Evolutionary conservation across 2,113 vertebrate species (phyloP), one percentile per base, ranked within the genome.

Genomic region (Pedetes capensis): DNA sequence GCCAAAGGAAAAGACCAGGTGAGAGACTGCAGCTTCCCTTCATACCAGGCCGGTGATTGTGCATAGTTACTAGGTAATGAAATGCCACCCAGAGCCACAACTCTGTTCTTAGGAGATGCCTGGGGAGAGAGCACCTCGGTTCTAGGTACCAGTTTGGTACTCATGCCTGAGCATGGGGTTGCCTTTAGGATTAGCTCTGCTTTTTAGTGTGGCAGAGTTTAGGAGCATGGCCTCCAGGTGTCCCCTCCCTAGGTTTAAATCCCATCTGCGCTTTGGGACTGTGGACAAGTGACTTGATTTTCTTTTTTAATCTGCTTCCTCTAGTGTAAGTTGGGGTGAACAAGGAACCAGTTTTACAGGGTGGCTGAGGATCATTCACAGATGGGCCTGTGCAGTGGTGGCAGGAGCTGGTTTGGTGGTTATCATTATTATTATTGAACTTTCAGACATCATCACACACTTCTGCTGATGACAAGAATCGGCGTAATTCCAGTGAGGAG

Each of bases 1-100:
- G 98, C 98, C 95, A 99, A 99, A 98, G 99, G 99, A 75, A 99
- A 99, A 96, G 99, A 99, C 93, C 99, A 99, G 98, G 99, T 99
- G 93, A 98, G 98, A 95, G 75, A 8, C 6, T 42, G 13, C 11
- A 4, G 89, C 39, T 84, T 92, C 71, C 49, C 86, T 61, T 66
- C 34, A 55, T 76, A 44, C 57, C 74, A 71, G 13, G 37, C 82
- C 39, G 1, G 3, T 71, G 66, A 3, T 64, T 90, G 66, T 86
- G n/a, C 20, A 1, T 80, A 63, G 69, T 71, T 69, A 39, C 53
- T 64, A 64, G 47, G 39, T 84, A 89, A 80, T 91, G 44, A 87
- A 93, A 44, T 87, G 55, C 89, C 27, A 32, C 84, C 49, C 17
- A 49, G 34, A 51, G 75, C 34, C 8, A 18, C 80, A 86, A 49